Evolutionary conservation across 2,113 vertebrate species (phyloP), one percentile per base, ranked within the genome.

Genomic region (Paedocypris sp.): DNA sequence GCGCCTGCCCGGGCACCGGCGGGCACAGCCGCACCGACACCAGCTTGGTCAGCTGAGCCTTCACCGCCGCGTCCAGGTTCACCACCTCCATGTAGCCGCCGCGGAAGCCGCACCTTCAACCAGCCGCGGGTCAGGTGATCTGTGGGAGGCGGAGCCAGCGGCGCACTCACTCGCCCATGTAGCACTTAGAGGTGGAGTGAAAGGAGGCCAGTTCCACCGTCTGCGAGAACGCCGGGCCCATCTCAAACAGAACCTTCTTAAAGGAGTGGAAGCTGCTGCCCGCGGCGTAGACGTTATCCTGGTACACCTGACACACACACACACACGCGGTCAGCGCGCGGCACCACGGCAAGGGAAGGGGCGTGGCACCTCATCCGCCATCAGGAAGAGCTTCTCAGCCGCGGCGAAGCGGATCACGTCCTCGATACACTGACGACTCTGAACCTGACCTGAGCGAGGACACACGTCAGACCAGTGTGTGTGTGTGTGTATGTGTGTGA

Each of bases 281-380:
- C 5, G 82, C 53, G 0, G 83, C 86, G 0, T 89, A 89, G 6
- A 90, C 9, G 2, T 89, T 90, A 68, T 90, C 88, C 64, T 90
- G 88, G 62, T 90, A 75, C 13, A 77, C 70, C 73, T 75, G 70
- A 6, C n/a, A n/a, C n/a, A n/a, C n/a, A n/a, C n/a, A n/a, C n/a
- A n/a, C n/a, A n/a, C n/a, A n/a, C n/a, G n/a, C n/a, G n/a, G n/a
- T n/a, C n/a, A n/a, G n/a, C n/a, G n/a, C n/a, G n/a, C n/a, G n/a
- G n/a, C n/a, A n/a, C n/a, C n/a, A n/a, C n/a, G n/a, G n/a, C n/a
- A n/a, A n/a, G n/a, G n/a, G n/a, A n/a, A n/a, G n/a, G n/a, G n/a
- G n/a, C n/a, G n/a, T n/a, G 1, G 38, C 57, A 88, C 88, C 83
- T 90, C 88, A 1, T 90, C 88, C 0, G 88, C 86, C 85, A 90